Conservation (phyloP, 2,113 vertebrate species). For the Notechis scutatus region DNA sequence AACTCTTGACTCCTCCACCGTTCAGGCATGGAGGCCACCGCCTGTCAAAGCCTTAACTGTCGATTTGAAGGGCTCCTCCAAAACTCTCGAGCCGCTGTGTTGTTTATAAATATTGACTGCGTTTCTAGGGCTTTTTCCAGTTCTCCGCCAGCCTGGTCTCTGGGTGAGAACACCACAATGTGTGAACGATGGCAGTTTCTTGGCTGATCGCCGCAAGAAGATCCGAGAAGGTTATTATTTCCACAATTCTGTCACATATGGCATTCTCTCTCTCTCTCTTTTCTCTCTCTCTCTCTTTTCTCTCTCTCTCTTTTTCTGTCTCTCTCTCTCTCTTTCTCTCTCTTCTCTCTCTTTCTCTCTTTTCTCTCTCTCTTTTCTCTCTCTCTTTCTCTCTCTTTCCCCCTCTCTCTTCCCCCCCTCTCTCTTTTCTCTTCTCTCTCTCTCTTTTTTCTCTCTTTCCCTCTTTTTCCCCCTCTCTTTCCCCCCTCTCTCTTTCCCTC, state of each 20-base stretch:
- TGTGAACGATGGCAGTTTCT: background rate
- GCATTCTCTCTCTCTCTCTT: background rate
- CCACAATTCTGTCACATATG: rapidly evolving
- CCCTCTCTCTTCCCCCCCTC: too few species aligned
- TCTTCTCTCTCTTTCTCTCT: too few species aligned
- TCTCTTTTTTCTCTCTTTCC: too few species aligned
- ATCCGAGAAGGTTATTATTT: background rate
- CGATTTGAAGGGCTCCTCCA: conserved; percentile 21
- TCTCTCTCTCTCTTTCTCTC: too few species aligned
- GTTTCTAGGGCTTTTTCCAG: conserved; percentile 3
- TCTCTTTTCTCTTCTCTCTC: too few species aligned
- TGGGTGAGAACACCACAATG: background rate
- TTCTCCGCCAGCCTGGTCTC: background rate
- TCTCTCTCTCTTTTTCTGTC: background rate
- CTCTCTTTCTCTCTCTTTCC: too few species aligned
- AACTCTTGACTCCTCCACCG: rapidly evolving
- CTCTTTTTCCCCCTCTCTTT: too few species aligned
- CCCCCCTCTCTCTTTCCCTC: too few species aligned
- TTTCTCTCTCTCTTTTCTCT: too few species aligned
- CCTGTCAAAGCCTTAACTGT: background rate
- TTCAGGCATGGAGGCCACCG: background rate
- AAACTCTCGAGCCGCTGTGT: conserved; percentile 37
- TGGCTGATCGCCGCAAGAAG: rapidly evolving
- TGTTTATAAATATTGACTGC: conserved; percentile 13
- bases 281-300: background rate